Evolutionary conservation across 2,797 vertebrate genomes (phyloP).

Genomic region (Aratinga solstitialis): DNA sequence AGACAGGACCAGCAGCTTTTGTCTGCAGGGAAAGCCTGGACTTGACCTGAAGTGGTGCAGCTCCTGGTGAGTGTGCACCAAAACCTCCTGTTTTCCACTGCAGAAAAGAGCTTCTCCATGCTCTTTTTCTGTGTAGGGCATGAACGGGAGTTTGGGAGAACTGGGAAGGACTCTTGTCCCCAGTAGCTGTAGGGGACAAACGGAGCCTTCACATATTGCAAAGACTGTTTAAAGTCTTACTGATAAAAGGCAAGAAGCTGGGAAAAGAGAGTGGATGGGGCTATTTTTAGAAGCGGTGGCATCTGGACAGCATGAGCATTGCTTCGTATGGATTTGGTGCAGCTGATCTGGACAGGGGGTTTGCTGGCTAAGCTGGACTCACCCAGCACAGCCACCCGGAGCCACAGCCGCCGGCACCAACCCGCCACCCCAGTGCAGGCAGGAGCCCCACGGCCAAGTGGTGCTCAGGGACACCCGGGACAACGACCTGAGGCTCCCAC

Average conservation of each 20-base stretch:
- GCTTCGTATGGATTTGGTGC: constrained; percentile 32
- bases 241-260: constrained; percentile 43
- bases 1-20: neutral
- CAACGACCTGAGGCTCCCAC: rapidly evolving
- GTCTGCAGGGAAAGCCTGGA: neutral
- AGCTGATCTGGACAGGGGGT: constrained; percentile 23
- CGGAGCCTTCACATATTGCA: neutral
- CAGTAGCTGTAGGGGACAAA: constrained; percentile 11
- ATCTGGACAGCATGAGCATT: constrained; percentile 57
- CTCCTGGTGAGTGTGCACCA: neutral
- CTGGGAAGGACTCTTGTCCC: neutral
- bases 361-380: constrained; percentile 15
- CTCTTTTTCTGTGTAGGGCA: neutral
- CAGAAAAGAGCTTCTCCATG: neutral
- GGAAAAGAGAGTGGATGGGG: neutral
- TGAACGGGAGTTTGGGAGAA: neutral
- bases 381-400: neutral
- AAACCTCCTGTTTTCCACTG: neutral
- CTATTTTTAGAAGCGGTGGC: constrained; percentile 58
- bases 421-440: neutral
- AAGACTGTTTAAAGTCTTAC: neutral
- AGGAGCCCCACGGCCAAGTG: neutral
- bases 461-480: neutral
- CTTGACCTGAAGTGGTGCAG: rapidly evolving
- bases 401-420: neutral